phyloP scores from a whole-genome alignment of 2,797 vertebrate genomes.

The Propithecus perrieri region DNA sequence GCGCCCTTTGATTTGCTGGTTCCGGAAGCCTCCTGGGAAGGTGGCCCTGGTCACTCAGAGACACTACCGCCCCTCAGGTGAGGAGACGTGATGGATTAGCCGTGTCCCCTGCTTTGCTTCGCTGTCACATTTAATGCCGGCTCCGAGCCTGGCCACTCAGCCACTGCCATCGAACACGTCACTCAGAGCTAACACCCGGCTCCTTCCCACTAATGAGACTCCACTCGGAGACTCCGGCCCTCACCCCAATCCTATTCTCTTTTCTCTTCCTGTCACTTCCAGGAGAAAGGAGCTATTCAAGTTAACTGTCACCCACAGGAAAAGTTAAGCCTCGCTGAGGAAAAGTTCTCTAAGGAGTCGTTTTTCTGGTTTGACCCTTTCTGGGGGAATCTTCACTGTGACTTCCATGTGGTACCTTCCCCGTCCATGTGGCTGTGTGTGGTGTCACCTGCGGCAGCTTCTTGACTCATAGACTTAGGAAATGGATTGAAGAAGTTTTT shows the following conservation, averaged over 20 bases:
- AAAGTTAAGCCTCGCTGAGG: background rate
- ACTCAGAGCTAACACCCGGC: background rate
- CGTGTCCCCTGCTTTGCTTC: background rate
- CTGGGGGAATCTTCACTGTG: background rate
- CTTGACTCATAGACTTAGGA: background rate
- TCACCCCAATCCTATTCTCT: background rate
- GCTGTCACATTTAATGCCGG: background rate
- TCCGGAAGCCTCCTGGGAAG: background rate
- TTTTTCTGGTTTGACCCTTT: background rate
- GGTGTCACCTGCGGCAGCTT: background rate
- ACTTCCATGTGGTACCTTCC: background rate
- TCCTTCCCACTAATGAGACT: conserved; percentile 12
- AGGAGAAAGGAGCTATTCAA: background rate
- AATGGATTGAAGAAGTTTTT: background rate
- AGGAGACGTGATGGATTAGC: background rate
- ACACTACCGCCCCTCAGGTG: background rate
- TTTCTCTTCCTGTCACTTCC: background rate
- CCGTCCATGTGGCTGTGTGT: no score
- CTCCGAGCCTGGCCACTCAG: background rate
- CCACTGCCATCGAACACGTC: background rate
- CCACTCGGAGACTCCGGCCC: background rate
- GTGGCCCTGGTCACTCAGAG: background rate
- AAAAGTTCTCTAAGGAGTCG: background rate
- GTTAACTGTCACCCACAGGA: background rate
- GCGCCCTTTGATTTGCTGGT: background rate